A percentile compares a stretch with the other conserved stretches of the same genome.
These are phyloP conservation scores for Tokudaia muenninki DNA, from an alignment of 2,797 vertebrate species.

Conservation along the genomic window DNA sequence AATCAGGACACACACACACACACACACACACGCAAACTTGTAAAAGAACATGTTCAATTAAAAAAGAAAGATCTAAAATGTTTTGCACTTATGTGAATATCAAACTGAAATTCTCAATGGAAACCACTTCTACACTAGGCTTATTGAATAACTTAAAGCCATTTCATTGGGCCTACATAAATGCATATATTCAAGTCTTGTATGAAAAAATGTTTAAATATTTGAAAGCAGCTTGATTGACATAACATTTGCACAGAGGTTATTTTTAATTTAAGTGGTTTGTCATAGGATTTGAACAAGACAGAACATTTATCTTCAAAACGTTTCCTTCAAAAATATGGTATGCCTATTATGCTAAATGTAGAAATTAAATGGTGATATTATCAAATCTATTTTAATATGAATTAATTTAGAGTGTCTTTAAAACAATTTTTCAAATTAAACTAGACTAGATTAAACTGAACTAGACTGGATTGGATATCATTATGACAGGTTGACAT, in stretches of 20 bases:
- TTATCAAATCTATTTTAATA: slow-evolving; percentile 53
- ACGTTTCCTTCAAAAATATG: slow-evolving; percentile 63
- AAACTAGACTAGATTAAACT: background rate
- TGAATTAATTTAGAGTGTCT: slow-evolving; percentile 52
- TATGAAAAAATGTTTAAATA: slow-evolving; percentile 54
- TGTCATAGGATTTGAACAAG: slow-evolving; percentile 55
- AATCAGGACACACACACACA: background rate
- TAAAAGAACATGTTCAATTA: background rate
- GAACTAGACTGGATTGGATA: background rate
- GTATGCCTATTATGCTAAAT: slow-evolving; percentile 60
- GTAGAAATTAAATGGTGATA: slow-evolving; percentile 66
- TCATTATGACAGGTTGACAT: background rate
- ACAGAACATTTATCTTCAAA: slow-evolving; percentile 49
- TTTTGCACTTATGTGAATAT: background rate
- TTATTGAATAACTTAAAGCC: slow-evolving; percentile 51
- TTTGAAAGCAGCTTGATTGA: slow-evolving; percentile 31
- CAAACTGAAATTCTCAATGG: background rate
- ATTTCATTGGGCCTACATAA: background rate
- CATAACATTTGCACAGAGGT: slow-evolving; percentile 1
- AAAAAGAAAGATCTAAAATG: background rate
- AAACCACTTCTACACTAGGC: background rate
- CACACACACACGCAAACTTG: background rate
- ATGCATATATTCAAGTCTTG: slow-evolving; percentile 38
- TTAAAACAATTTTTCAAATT: slow-evolving; percentile 55
- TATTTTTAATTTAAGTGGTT: slow-evolving; percentile 61